phyloP scores from a whole-genome alignment of 2,113 vertebrate genomes.

The Dicaeum eximium region DNA sequence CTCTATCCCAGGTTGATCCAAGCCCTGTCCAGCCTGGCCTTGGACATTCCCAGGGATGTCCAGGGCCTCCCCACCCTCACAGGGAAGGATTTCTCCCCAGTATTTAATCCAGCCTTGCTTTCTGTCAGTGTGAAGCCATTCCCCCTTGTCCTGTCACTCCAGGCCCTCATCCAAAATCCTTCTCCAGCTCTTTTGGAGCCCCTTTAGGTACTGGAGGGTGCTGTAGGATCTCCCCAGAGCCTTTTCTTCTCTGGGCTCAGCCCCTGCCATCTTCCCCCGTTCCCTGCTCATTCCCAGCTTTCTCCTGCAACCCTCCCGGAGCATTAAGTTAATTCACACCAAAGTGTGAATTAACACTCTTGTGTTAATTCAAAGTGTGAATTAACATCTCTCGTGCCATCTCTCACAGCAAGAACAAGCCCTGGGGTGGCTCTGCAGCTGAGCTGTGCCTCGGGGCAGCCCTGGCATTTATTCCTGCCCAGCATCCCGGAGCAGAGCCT shows the following conservation, averaged over 20 bases:
- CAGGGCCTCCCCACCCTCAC: not conserved
- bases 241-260: not conserved
- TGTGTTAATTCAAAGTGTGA: too few relatives aligned
- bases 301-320: too few relatives aligned
- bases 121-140: not conserved
- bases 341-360: too few relatives aligned
- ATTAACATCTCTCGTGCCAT: fast-evolving
- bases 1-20: fast-evolving
- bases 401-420: not conserved
- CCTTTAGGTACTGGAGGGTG: not conserved
- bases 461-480: not conserved
- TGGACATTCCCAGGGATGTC: not conserved
- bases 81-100: not conserved
- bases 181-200: not conserved
- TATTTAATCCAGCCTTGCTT: not conserved
- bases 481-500: not conserved
- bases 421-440: not conserved
- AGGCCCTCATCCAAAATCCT: not conserved
- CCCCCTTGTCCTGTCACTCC: not conserved
- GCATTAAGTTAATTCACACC: not conserved
- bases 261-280: not conserved
- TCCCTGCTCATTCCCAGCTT: not conserved
- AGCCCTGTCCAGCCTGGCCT: not conserved
- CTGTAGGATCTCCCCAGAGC: not conserved
- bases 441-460: fast-evolving